Conservation (phyloP, 92 coral and sea anemone species). For the Meandrina meandrites region DNA sequence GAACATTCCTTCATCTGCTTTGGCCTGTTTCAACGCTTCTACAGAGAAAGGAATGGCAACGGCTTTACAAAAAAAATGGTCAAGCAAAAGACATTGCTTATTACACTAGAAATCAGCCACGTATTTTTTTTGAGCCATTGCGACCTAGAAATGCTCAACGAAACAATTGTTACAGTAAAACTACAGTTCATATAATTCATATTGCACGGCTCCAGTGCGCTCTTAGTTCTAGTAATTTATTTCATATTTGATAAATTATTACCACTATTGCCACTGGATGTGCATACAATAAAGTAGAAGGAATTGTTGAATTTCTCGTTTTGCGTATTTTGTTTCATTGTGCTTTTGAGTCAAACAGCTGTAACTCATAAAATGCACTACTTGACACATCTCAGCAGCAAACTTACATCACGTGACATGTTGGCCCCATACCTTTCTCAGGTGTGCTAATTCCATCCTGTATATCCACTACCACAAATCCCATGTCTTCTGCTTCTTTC, state of each 20-base stretch:
- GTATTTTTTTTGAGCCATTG: background rate
- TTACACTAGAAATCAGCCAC: too few relatives aligned
- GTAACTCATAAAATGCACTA: background rate
- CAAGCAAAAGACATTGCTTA: background rate
- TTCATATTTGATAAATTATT: background rate
- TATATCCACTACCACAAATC: conserved; percentile 64
- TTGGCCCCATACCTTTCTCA: conserved; percentile 49
- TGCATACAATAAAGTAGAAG: background rate
- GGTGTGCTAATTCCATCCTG: conserved; percentile 51
- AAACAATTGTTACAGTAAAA: background rate
- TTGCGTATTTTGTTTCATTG: background rate
- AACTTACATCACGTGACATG: background rate
- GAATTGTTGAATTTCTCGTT: background rate
- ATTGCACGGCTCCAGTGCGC: background rate
- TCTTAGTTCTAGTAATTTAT: background rate
- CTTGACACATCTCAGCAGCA: background rate
- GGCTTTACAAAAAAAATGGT: too few relatives aligned
- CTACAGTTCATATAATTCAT: background rate
- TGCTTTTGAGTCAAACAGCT: background rate
- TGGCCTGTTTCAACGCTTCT: conserved; percentile 14
- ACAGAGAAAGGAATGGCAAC: background rate
- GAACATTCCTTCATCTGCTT: conserved; percentile 40
- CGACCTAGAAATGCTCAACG: background rate
- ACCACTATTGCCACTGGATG: background rate
- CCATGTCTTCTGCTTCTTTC: conserved; percentile 61